Evolutionary conservation across 2,888 invertebrate species (phyloP), one percentile per base, ranked within the genome.

Genomic region (Choristoneura rosaceana): DNA sequence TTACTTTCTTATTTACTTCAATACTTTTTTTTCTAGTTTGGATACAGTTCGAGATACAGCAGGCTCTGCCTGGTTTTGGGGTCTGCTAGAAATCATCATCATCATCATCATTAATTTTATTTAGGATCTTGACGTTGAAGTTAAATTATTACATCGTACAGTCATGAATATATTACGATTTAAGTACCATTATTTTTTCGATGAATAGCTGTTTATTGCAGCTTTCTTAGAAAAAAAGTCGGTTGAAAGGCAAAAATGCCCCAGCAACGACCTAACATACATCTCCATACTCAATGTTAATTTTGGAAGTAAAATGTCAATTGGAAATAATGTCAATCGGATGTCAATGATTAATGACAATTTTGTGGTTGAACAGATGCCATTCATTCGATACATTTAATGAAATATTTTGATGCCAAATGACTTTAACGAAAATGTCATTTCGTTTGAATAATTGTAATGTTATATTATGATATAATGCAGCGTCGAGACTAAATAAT

Each of bases 401-500:
- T 43, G 43, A 43, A n/a, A 7, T 17, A 38, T 52, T 17, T 17
- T 25, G 25, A 25, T 25, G 12, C 17, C 55, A 12, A 8, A 55
- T 55, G 25, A 25, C 17, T 9, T 25, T 12, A 55, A 25, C 55
- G 10, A 55, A 55, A 12, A 10, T 4, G 4, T 55, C 17, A 15
- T 10, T 8, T 52, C 52, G 3, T 25, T 17, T 25, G 10, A 25
- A 0, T 17, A 25, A 52, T 52, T 17, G 38, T 7, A 38, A 38
- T 14, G 14, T 55, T 25, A 55, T 5, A 47, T n/a, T 55, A 25
- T 55, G 15, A 52, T 55, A 25, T 55, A 17, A 52, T 55, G 41
- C 50, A 45, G 62, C 34, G 63, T 60, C 55, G 41, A 43, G 17
- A 52, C 33, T 55, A 41, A 65, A 60, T 60, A 33, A 58, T 34